phyloP scores from a whole-genome alignment of 2,888 invertebrate genomes.

The Microctonus brassicae region DNA sequence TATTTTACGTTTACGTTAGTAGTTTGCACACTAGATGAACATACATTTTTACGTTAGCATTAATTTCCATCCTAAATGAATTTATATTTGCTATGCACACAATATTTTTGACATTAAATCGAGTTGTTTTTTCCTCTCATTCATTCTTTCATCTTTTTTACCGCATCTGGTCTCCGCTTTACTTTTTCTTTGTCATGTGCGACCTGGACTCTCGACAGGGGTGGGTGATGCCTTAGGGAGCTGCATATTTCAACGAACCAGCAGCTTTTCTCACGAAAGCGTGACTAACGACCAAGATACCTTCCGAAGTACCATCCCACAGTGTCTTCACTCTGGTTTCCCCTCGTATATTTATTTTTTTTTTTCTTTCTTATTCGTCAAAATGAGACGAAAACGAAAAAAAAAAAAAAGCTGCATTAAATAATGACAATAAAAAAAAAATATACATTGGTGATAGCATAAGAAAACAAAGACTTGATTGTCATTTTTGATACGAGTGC shows the following conservation, averaged over 20 bases:
- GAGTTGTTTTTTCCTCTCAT: constrained; percentile 11
- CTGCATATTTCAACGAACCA: constrained; percentile 46
- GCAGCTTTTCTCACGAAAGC: constrained; percentile 45
- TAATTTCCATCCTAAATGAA: constrained; percentile 50
- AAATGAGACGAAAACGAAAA: background rate
- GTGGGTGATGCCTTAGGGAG: constrained; percentile 31
- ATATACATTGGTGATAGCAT: background rate
- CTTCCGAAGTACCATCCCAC: constrained; percentile 25
- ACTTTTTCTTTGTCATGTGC: constrained; percentile 31
- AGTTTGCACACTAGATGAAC: background rate
- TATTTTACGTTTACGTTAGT: background rate
- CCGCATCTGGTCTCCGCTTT: constrained; percentile 31
- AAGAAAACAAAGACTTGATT: background rate
- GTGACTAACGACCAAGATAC: constrained; percentile 47
- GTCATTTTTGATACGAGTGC: background rate
- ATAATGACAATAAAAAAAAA: background rate
- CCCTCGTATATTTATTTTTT: constrained; percentile 10
- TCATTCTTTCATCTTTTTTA: constrained; percentile 19
- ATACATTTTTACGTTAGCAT: constrained; percentile 2
- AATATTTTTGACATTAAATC: constrained; percentile 49
- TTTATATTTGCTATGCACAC: constrained; percentile 47
- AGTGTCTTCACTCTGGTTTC: background rate
- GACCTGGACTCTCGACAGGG: constrained; percentile 37
- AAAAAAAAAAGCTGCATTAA: background rate
- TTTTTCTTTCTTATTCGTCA: constrained; percentile 4